phyloP scores from a whole-genome alignment of 2,888 invertebrate genomes.

The Ophonus ardosiacus region DNA sequence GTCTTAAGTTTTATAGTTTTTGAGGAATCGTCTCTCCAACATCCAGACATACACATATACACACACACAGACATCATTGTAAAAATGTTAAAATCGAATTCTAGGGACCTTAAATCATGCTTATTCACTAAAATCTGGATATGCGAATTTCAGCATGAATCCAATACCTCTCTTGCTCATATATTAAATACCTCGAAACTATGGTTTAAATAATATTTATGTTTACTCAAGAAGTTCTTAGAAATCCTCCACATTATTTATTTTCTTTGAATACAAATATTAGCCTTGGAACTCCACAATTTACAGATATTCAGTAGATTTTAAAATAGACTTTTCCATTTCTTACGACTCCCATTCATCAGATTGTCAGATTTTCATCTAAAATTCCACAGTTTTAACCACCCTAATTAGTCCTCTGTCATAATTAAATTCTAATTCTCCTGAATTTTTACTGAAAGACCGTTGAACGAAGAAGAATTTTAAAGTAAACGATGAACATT shows the following conservation, averaged over 20 bases:
- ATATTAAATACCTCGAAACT: neutral
- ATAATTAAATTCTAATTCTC: constrained; percentile 37
- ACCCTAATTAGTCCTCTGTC: constrained; percentile 46
- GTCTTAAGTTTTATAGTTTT: too few relatives aligned
- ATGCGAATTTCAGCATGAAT: too few relatives aligned
- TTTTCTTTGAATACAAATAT: neutral
- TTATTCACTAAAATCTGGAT: too few relatives aligned
- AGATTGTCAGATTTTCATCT: neutral
- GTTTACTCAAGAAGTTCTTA: neutral
- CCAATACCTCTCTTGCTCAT: neutral
- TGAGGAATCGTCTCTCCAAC: too few relatives aligned
- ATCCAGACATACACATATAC: too few relatives aligned
- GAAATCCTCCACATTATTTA: neutral
- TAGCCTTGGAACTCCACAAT: neutral
- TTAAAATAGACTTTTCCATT: neutral
- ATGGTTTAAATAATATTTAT: neutral
- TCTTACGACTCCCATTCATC: neutral
- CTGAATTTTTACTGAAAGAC: neutral
- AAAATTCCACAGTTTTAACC: neutral
- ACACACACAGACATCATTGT: too few relatives aligned
- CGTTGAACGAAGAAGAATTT: neutral
- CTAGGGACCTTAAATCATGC: too few relatives aligned
- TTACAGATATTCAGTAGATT: neutral
- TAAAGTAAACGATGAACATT: neutral
- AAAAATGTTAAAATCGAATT: too few relatives aligned